Evolutionary conservation across 2,113 vertebrate species (phyloP), one percentile per base, ranked within the genome.

Genomic region (Lota lota): DNA sequence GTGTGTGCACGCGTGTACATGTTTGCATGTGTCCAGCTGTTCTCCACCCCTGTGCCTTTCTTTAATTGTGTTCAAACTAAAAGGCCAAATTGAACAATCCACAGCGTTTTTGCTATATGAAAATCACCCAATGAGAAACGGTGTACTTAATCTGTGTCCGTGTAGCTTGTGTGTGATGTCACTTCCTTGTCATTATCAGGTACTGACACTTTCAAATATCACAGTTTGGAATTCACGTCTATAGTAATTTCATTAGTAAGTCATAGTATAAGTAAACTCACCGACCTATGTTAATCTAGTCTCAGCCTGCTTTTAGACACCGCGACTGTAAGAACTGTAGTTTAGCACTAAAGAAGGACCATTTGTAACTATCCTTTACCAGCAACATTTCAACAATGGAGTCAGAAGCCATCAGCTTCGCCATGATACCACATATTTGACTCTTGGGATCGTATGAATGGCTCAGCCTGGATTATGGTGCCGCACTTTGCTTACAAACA

Each of bases 41-140:
- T 73, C 78, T 83, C 78, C 76, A 72, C 81, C 77, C 77, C 81
- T 79, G 87, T 90, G 88, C 88, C 88, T 88, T 88, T 78, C 79
- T 85, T 47, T 51, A 19, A 50, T 83, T 79, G 79, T 82, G 68
- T 83, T 74, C 74, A 79, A 69, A 66, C 69, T 24, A 33, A 70
- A 11, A 33, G 74, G 78, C 79, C 69, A 74, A 71, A 70, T 74
- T 40, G 0, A 63, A 21, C 47, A 12, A 68, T 68, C 70, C 6
- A 2, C 20, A 65, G 40, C 57, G 33, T 51, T 21, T 47, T 64
- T 28, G 21, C 68, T 47, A 5, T 69, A 71, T 50, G 40, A 50
- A 74, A 54, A 51, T 66, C 70, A 58, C 28, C 28, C 28, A 5
- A 33, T 33, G 4, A 33, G 28, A 74, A 80, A 53, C 63, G 66